Evolutionary conservation across 2,888 invertebrate species (phyloP).

Genomic region (Endomychus coccineus): DNA sequence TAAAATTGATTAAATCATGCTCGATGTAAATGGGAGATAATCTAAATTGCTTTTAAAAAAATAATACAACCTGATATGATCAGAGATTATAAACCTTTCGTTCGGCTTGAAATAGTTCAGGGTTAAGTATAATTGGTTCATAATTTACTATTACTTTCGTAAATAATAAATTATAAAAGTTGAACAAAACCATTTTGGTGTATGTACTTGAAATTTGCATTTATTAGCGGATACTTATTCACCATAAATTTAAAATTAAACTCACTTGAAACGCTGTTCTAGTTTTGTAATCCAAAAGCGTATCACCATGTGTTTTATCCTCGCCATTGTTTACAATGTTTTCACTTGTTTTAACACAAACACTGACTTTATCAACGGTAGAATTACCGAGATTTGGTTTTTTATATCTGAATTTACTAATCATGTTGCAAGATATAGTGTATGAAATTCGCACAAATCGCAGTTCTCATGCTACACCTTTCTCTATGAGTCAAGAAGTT

Average conservation of each 20-base stretch:
- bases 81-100: too few species aligned
- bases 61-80: too few species aligned
- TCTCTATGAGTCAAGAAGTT: conserved; percentile 22
- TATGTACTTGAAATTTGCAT: too few species aligned
- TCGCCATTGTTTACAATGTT: conserved; percentile 8
- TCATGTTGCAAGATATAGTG: conserved; percentile 27
- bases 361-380: conserved; percentile 2
- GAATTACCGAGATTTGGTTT: conserved; percentile 28
- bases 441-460: conserved; percentile 3
- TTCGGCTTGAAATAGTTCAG: too few species aligned
- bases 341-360: conserved; percentile 8
- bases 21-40: too few species aligned
- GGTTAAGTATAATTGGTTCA: too few species aligned
- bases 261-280: conserved; percentile 12
- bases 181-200: too few species aligned
- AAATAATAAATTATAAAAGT: too few species aligned
- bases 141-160: too few species aligned
- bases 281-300: conserved; percentile 10
- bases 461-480: conserved; percentile 21
- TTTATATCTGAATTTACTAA: conserved; percentile 41
- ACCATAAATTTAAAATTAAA: not conserved
- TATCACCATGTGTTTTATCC: conserved; percentile 3
- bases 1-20: too few species aligned
- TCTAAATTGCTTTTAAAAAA: too few species aligned
- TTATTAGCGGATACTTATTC: not conserved